Conservation (phyloP, 2,888 invertebrate genomes). For the Tetanocera ferruginea region DNA sequence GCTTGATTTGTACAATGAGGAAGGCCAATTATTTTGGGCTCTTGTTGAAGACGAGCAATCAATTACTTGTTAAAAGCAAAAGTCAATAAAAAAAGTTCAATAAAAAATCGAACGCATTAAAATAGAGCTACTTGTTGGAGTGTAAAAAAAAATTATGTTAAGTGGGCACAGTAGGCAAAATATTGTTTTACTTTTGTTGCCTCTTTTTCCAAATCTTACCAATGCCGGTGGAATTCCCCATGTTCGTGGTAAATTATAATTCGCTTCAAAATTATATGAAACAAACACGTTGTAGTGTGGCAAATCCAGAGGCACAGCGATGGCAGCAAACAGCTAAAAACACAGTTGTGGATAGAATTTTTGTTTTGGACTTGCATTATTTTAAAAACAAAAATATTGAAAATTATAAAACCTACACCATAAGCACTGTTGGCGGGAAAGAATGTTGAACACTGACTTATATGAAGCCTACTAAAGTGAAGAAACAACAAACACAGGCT, state of each 20-base stretch:
- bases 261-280: constrained; percentile 81
- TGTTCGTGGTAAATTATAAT: constrained; percentile 75
- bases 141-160: background rate
- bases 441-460: constrained; percentile 47
- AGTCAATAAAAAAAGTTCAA: constrained; percentile 1
- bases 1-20: too few relatives aligned
- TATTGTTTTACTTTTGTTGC: background rate
- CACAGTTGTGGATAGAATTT: constrained; percentile 49
- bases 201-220: constrained; percentile 48
- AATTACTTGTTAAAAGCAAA: constrained; percentile 17
- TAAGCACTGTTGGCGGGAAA: constrained; percentile 58
- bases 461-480: background rate
- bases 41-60: background rate
- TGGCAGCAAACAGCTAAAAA: constrained; percentile 76
- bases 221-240: constrained; percentile 56
- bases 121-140: background rate
- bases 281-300: constrained; percentile 80
- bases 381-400: background rate
- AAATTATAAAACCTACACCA: constrained; percentile 53
- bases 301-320: constrained; percentile 78
- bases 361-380: background rate
- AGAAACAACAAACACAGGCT: background rate
- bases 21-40: background rate
- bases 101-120: background rate
- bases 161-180: background rate